Base-by-base conservation (phyloP, 2,113 vertebrate species). In the Notiomystis cincta region DNA sequence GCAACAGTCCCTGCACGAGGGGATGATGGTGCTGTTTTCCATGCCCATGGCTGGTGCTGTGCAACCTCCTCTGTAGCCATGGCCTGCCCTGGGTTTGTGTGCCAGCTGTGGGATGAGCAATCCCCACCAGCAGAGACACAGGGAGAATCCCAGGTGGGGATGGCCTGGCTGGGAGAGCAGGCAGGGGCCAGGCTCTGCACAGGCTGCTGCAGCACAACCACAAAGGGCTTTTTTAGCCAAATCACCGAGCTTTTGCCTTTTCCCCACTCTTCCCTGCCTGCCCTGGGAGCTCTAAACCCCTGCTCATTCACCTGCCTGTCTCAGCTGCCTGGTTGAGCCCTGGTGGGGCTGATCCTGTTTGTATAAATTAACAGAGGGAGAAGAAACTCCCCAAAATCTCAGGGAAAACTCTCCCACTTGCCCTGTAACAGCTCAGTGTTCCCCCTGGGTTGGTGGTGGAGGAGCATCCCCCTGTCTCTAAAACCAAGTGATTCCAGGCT, bases 291-390 rank as follows among this genome's bases (percentile, higher is more conserved):
- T 78, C 0, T 2, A 80, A 44, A 11, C 15, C 27, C 47, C 73
- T 70, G 58, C 40, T 42, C 4, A 0, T 19, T 35, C 50, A 50
- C 71, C 82, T 81, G 76, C 58, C 71, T 12, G 19, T 17, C 83
- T 28, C 71, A 72, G 21, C 53, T 60, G 20, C 11, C 62, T 14
- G 44, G 14, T 27, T 14, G 8, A 50, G 25, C 42, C 42, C 24
- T 8, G 1, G 37, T 0, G 3, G 31, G 40, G 40, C 65, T 8
- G 15, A 11, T 37, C 47, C 53, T 21, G 0, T 7, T 20, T 20
- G 6, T 12, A 22, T 2, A 40, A 54, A 70, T 31, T 13, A 65
- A 25, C 58, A 86, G 57, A 60, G 30, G 15, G 25, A 79, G n/a
- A 78, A 75, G 44, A 87, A 93, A 25, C 7, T 31, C 48, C 28